phyloP scores from a whole-genome alignment of 2,797 vertebrate genomes.

The Champsocephalus esox region DNA sequence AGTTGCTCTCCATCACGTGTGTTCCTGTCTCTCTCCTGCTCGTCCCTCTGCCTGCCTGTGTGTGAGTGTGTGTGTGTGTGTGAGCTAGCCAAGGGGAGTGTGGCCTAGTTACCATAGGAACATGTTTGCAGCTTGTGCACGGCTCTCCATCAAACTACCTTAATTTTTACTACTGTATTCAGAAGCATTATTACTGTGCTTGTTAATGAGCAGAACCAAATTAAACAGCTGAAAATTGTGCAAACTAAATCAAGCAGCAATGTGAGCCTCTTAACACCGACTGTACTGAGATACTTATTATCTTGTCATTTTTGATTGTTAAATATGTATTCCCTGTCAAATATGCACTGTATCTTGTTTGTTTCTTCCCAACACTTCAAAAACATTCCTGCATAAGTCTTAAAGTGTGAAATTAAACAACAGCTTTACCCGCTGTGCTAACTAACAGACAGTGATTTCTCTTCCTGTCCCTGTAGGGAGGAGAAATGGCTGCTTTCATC shows the following conservation, averaged over 20 bases:
- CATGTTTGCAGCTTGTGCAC: constrained; percentile 65
- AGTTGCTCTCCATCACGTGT: constrained; percentile 51
- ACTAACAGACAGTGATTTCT: constrained; percentile 49
- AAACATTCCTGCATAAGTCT: constrained; percentile 8
- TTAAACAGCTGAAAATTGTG: constrained; percentile 38
- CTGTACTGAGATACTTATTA: constrained; percentile 1
- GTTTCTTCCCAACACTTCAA: constrained; percentile 33
- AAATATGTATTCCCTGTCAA: not conserved
- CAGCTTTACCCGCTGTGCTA: constrained; percentile 24
- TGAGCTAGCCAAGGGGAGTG: constrained; percentile 68
- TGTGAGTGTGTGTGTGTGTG: constrained; percentile 21
- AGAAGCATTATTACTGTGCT: constrained; percentile 42
- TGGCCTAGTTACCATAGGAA: constrained; percentile 82
- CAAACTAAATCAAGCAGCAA: constrained; percentile 18
- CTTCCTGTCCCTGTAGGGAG: constrained; percentile 44
- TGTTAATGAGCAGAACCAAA: constrained; percentile 48
- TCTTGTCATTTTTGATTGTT: constrained; percentile 1
- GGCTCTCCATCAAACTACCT: constrained; percentile 66
- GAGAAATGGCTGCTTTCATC: constrained; percentile 66
- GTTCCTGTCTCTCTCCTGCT: constrained; percentile 53
- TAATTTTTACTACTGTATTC: constrained; percentile 61
- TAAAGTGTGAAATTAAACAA: constrained; percentile 48
- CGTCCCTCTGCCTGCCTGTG: constrained; percentile 47
- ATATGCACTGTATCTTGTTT: constrained; percentile 19
- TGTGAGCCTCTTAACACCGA: constrained; percentile 8